Evolutionary conservation across 2,797 vertebrate genomes (phyloP).

Genomic region (Manis crassicaudata): DNA sequence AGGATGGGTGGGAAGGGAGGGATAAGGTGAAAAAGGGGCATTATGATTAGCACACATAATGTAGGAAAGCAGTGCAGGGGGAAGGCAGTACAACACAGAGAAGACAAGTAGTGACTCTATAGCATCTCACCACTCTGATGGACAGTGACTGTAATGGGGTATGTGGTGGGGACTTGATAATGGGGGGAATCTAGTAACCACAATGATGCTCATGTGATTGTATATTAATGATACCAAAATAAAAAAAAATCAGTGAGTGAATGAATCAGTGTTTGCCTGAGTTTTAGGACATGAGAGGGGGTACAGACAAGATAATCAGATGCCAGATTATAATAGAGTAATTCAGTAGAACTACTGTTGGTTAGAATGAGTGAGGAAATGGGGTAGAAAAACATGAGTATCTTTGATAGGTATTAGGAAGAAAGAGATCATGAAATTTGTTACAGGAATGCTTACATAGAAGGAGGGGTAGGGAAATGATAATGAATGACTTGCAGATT

Average conservation of each 20-base stretch:
- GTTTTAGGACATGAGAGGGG: not conserved
- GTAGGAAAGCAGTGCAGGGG: no score
- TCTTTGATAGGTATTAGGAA: not conserved
- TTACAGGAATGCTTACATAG: not conserved
- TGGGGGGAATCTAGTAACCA: no score
- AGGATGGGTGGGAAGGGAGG: no score
- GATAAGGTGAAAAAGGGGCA: no score
- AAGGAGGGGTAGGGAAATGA: not conserved
- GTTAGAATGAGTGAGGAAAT: not conserved
- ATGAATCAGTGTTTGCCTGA: not conserved
- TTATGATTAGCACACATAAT: no score
- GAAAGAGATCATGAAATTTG: not conserved
- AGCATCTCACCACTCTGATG: no score
- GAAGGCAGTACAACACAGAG: no score
- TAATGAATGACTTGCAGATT: not conserved
- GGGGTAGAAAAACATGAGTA: not conserved
- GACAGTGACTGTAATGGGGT: no score
- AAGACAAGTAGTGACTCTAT: no score
- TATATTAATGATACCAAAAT: no score
- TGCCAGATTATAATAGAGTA: not conserved
- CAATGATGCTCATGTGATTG: no score
- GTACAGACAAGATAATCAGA: not conserved
- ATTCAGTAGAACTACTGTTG: not conserved
- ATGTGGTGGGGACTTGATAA: no score
- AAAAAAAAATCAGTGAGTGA: not conserved